These are phyloP conservation scores for Dyspetes luteomarginatus DNA, from an alignment of 2,888 invertebrate species.

Conservation along the genomic window DNA sequence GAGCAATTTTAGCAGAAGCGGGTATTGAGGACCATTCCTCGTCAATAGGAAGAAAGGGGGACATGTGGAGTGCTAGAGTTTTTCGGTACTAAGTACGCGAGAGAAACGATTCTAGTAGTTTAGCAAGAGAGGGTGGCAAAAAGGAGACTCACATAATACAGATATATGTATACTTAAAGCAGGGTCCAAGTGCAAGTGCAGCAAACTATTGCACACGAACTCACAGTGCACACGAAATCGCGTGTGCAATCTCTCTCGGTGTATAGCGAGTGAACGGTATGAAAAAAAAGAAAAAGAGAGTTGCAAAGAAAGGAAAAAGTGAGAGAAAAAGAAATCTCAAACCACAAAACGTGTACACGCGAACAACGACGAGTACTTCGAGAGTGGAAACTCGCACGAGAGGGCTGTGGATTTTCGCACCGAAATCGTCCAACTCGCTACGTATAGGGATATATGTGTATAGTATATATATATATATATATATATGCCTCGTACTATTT, in stretches of 20 bases:
- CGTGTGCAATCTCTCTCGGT: constrained; percentile 6
- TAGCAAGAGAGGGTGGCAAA: neutral
- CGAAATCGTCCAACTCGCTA: constrained; percentile 26
- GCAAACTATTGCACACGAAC: constrained; percentile 40
- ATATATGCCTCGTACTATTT: neutral
- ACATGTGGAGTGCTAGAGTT: constrained; percentile 2
- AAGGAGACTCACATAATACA: neutral
- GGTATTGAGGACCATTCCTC: constrained; percentile 8
- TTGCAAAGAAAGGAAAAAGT: constrained; percentile 29
- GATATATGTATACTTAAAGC: neutral
- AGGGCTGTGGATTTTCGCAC: constrained; percentile 56
- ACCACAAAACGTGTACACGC: constrained; percentile 4
- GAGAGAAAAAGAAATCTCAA: constrained; percentile 33
- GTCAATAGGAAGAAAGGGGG: neutral
- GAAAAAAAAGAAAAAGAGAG: constrained; percentile 7
- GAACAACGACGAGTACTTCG: constrained; percentile 28
- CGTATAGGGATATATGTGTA: neutral
- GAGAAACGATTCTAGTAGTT: constrained; percentile 16
- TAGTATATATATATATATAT: neutral
- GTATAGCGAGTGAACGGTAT: constrained; percentile 24
- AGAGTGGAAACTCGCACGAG: constrained; percentile 14
- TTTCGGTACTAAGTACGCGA: neutral
- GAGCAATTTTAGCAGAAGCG: constrained; percentile 36
- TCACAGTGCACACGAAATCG: constrained; percentile 31
- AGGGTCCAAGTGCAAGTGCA: constrained; percentile 24